phyloP scores from a whole-genome alignment of 2,888 invertebrate genomes.

The Parasteatoda lunata region DNA sequence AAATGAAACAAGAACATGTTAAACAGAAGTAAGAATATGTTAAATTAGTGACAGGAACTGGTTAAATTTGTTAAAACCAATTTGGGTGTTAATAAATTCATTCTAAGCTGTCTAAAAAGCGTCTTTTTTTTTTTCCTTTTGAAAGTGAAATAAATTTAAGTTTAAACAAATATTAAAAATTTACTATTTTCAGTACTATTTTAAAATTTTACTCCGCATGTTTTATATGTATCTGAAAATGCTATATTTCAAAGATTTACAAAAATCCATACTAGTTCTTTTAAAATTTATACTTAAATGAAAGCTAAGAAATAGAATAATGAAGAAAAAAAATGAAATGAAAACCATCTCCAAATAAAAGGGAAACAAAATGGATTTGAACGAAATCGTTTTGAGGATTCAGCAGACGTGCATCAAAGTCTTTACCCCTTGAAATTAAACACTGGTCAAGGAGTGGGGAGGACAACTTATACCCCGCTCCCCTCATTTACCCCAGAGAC shows the following conservation, averaged over 20 bases:
- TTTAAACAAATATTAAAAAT: no score
- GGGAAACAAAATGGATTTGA: not conserved
- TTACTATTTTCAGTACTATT: no score
- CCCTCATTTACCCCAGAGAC: slow-evolving; percentile 3
- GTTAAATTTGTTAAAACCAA: no score
- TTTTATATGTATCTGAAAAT: not conserved
- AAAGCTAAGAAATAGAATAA: not conserved
- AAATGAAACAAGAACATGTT: no score
- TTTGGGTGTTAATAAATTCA: no score
- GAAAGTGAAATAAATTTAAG: no score
- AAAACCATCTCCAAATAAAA: not conserved
- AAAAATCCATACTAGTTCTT: not conserved
- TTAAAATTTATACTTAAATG: no score
- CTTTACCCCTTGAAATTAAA: slow-evolving; percentile 29
- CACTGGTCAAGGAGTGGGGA: slow-evolving; percentile 31
- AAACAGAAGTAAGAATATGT: no score
- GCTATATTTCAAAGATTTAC: not conserved
- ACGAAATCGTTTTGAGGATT: slow-evolving; percentile 6
- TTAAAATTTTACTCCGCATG: not conserved
- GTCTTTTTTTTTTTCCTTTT: no score
- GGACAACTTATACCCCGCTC: not conserved
- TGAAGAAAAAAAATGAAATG: not conserved
- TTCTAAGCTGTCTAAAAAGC: no score
- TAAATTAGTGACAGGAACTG: no score
- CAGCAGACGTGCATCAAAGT: slow-evolving; percentile 3